Conservation (phyloP, 2,888 invertebrate species). For the Andricus curvator region DNA sequence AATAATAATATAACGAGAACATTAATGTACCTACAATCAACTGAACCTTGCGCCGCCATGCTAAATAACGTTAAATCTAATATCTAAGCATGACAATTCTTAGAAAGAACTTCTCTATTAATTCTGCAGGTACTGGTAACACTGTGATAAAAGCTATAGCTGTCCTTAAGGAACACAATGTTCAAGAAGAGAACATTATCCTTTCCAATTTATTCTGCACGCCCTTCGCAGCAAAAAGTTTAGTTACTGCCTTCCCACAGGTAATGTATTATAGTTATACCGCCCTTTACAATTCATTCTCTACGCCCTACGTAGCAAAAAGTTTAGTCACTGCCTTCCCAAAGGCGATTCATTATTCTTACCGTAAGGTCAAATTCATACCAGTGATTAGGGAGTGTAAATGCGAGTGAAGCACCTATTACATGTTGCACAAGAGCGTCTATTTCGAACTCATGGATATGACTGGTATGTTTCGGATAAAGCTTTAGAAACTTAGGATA, state of each 20-base stretch:
- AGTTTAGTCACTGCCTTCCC: slow-evolving; percentile 92
- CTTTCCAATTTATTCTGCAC: slow-evolving; percentile 99
- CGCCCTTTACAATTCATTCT: slow-evolving; percentile 96
- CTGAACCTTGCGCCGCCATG: no score
- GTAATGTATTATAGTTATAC: slow-evolving; percentile 70
- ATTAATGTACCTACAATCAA: no score
- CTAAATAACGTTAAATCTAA: no score
- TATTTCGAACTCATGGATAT: no score
- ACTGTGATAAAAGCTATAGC: slow-evolving; percentile 96
- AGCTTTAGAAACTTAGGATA: no score
- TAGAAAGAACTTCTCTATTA: no score
- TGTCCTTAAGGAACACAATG: slow-evolving; percentile 95
- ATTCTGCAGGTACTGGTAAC: slow-evolving; percentile 89
- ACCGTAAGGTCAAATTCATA: not conserved
- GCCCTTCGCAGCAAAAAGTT: slow-evolving; percentile 91
- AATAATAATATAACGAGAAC: no score
- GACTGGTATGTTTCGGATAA: no score
- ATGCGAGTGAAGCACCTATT: no score
- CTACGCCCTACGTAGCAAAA: slow-evolving; percentile 94
- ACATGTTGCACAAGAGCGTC: no score
- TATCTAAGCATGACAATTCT: no score
- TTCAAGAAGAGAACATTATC: slow-evolving; percentile 95
- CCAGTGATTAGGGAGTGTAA: no score
- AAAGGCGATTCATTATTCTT: slow-evolving; percentile 76
- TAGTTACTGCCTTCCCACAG: slow-evolving; percentile 90